Base-by-base conservation (phyloP, 2,888 invertebrate genomes). In the Melieria omissa region DNA sequence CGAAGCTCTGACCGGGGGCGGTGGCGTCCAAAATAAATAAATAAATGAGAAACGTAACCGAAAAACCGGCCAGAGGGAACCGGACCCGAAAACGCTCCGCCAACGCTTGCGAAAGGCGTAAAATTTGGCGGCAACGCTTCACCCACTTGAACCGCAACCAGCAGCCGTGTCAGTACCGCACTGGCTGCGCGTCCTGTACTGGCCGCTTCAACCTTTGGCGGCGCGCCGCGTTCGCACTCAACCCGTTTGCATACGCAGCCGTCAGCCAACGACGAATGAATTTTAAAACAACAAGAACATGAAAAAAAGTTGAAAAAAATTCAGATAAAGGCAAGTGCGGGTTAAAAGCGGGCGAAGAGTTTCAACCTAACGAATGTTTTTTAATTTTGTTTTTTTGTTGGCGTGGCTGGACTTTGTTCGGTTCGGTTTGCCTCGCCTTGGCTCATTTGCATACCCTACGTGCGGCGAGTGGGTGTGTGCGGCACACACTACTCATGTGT, bases 291-390 rank as follows among this genome's bases (percentile, higher is more conserved):
- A 29, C 3, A 29, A 29, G 2, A 29, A 29, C 29, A 29, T 29
- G 29, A 29, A 29, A 29, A 29, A 2, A 29, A 29, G 29, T 29
- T 29, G 29, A 29, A 29, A 29, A 29, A 29, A 29, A 29, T 29
- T 29, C 4, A 4, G 6, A 14, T 52, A 14, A n/a, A 14, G 12
- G 4, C 52, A 52, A n/a, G 52, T 52, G 12, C 52, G 52, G 52
- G 52, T 52, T 52, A 52, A 52, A 52, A 52, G 12, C 7, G n/a
- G 14, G 8, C 12, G 14, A 52, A 52, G 7, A 52, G 2, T 52
- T 52, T 52, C 52, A 6, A 52, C 52, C 52, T 52, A 6, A 52
- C 52, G 52, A 52, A 57, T 57, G n/a, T 57, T 57, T 57, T 16
- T 57, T 57, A 57, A 57, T 57, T 57, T 57, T 16, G n/a, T 57